Percentiles rank a stretch among this genome's conserved stretches.
These are phyloP conservation scores for Rhea pennata DNA, from an alignment of 2,113 vertebrate species.

Conservation along the genomic window DNA sequence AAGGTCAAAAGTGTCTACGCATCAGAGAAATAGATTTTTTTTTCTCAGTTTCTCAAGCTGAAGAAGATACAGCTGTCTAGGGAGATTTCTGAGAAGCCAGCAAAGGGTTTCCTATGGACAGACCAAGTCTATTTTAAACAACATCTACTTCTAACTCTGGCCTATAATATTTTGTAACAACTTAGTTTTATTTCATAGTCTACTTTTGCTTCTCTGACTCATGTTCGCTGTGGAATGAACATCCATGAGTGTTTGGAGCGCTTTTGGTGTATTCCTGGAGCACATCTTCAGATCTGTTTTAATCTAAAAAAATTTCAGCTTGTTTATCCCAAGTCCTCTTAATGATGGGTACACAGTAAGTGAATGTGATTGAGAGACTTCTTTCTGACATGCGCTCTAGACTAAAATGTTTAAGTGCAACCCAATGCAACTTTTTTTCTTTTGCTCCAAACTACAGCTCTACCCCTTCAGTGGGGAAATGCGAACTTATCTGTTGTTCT, in stretches of 20 bases:
- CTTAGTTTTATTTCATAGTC: neutral
- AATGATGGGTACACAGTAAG: rapidly evolving
- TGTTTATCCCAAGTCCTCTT: neutral
- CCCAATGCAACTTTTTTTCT: neutral
- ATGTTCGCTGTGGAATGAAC: rapidly evolving
- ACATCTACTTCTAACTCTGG: neutral
- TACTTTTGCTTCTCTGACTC: neutral
- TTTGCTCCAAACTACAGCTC: neutral
- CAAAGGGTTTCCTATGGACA: neutral
- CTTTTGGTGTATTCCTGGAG: neutral
- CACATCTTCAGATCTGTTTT: neutral
- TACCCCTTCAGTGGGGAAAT: neutral
- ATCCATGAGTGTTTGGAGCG: neutral
- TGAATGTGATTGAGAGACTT: neutral
- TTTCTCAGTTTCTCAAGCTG: neutral
- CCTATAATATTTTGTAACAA: too few relatives aligned
- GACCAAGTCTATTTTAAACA: neutral
- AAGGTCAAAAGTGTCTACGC: neutral
- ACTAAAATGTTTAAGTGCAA: neutral
- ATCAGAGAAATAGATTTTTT: neutral
- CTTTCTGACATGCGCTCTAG: neutral
- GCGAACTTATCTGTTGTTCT: neutral
- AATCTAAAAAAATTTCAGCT: neutral
- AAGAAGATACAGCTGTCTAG: neutral
- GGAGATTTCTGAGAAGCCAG: neutral